Evolutionary conservation across 2,113 vertebrate genomes (phyloP).

Genomic region (Cheilinus undulatus): DNA sequence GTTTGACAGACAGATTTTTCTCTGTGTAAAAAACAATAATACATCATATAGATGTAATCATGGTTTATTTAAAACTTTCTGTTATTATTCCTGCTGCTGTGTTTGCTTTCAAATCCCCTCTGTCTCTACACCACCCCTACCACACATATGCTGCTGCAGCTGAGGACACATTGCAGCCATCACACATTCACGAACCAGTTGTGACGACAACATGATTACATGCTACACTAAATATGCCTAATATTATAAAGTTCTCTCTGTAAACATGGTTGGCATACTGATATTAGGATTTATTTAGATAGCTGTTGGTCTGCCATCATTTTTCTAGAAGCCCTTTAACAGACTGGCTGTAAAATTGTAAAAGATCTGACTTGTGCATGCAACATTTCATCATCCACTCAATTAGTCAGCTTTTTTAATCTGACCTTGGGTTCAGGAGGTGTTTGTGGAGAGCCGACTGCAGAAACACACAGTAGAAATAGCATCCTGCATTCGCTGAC

Average conservation of each 20-base stretch:
- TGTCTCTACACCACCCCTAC: too few species aligned
- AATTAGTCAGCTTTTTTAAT: slow-evolving; percentile 13
- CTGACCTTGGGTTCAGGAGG: slow-evolving; percentile 11
- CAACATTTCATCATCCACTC: slow-evolving; percentile 7
- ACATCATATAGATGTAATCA: too few species aligned
- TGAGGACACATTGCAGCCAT: too few species aligned
- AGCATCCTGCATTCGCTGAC: slow-evolving; percentile 48
- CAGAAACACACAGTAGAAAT: slow-evolving; percentile 63
- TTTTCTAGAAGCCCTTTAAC: not conserved
- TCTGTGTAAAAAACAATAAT: too few species aligned
- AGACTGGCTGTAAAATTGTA: not conserved
- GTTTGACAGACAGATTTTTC: too few species aligned
- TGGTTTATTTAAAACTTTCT: too few species aligned
- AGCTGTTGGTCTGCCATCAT: too few species aligned
- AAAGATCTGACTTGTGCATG: not conserved
- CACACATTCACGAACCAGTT: too few species aligned
- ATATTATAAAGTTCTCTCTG: not conserved
- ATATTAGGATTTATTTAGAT: not conserved
- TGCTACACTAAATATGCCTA: not conserved
- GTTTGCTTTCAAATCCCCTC: too few species aligned
- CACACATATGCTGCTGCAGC: too few species aligned
- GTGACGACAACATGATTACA: not conserved
- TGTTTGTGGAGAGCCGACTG: slow-evolving; percentile 61
- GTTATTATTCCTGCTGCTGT: too few species aligned
- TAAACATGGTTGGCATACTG: not conserved